Conservation (phyloP, 1,140 invertebrate species). For the Goniozus legneri region DNA sequence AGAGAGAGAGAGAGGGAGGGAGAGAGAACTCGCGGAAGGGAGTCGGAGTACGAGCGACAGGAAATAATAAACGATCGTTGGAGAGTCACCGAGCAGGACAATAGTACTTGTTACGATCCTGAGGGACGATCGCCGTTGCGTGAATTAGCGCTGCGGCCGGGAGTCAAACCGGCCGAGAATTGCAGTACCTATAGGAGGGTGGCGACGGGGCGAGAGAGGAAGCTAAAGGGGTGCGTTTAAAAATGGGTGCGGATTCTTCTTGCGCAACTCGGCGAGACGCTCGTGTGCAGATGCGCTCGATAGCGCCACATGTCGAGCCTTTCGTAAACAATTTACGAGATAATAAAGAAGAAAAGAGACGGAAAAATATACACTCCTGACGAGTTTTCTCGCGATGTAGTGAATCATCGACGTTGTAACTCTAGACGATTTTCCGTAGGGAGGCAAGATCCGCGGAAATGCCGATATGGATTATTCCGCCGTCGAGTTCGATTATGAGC, state of each 20-base stretch:
- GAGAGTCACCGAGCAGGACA: too few species aligned
- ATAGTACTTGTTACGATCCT: slow-evolving; percentile 48
- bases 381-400: too few species aligned
- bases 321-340: too few species aligned
- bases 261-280: slow-evolving; percentile 18
- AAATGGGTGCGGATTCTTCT: slow-evolving; percentile 18
- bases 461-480: slow-evolving; percentile 4
- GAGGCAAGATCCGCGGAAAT: neutral
- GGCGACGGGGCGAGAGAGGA: slow-evolving; percentile 7
- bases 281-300: slow-evolving; percentile 22
- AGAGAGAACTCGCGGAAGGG: too few species aligned
- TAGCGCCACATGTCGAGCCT: slow-evolving; percentile 28
- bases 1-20: too few species aligned
- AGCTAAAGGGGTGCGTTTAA: slow-evolving; percentile 20
- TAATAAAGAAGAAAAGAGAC: too few species aligned
- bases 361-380: too few species aligned
- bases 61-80: too few species aligned
- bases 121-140: slow-evolving; percentile 46
- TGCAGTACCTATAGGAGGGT: slow-evolving; percentile 12
- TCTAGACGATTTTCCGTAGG: too few species aligned
- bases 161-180: neutral
- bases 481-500: neutral
- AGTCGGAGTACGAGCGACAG: neutral
- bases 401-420: too few species aligned
- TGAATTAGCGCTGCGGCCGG: slow-evolving; percentile 44